Evolutionary conservation across 2,888 invertebrate genomes (phyloP).

Genomic region (Pyrrhia umbra): DNA sequence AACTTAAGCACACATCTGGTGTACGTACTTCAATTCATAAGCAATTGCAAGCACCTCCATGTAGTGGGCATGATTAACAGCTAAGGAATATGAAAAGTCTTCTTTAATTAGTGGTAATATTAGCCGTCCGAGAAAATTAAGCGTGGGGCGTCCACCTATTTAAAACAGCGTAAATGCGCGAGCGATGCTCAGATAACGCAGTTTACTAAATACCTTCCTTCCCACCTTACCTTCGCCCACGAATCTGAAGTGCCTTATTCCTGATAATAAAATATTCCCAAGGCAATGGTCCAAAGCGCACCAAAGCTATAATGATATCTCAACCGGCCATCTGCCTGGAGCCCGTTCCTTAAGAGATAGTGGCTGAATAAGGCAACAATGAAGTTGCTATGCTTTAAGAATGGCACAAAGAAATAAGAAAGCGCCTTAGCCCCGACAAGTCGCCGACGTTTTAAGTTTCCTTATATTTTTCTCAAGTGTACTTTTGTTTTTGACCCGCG

Average conservation of each 20-base stretch:
- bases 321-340: slow-evolving; percentile 31
- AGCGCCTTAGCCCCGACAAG: slow-evolving; percentile 24
- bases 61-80: neutral
- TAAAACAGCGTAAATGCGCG: slow-evolving; percentile 32
- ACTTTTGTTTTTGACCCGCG: slow-evolving; percentile 2
- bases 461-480: slow-evolving; percentile 15
- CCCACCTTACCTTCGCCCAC: slow-evolving; percentile 41
- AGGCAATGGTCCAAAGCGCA: slow-evolving; percentile 30
- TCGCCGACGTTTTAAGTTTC: slow-evolving; percentile 21
- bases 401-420: slow-evolving; percentile 43
- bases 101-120: slow-evolving; percentile 9
- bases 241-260: slow-evolving; percentile 15
- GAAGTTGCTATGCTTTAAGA: slow-evolving; percentile 42
- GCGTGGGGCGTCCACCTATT: slow-evolving; percentile 1
- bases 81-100: too few relatives aligned
- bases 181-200: slow-evolving; percentile 35
- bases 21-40: neutral
- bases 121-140: slow-evolving; percentile 16
- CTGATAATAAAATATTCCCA: slow-evolving; percentile 44
- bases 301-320: slow-evolving; percentile 53
- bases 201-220: slow-evolving; percentile 41
- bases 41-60: neutral
- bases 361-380: slow-evolving; percentile 45
- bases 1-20: neutral
- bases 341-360: slow-evolving; percentile 47